Evolutionary conservation across 2,113 vertebrate genomes (phyloP), one percentile per base, ranked within the genome.

Genomic region (Chroicocephalus ridibundus): DNA sequence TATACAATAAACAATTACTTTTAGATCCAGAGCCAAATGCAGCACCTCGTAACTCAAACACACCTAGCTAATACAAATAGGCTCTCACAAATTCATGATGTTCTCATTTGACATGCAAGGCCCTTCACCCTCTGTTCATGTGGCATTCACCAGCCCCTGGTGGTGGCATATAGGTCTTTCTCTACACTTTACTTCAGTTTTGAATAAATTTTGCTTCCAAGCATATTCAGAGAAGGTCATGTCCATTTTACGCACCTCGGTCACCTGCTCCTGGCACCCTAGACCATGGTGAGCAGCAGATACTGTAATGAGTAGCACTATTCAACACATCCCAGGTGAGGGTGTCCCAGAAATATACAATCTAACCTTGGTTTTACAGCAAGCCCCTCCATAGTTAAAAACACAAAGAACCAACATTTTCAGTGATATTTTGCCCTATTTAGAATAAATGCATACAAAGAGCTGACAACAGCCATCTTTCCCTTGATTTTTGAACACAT

Each of bases 1-100:
- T 55, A 79, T 29, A 51, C 60, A 75, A 44, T 64, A 96, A 96
- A 95, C 40, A 84, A 68, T 84, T 89, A 71, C 49, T 82, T 90
- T 97, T 88, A 86, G 81, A 94, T 90, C 74, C 54, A 71, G 51
- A 96, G 93, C 95, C 94, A 97, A 95, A 70, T 42, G 29, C 47
- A 90, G 74, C 78, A 74, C 82, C 91, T 84, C 1, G 0, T 75
- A 91, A 75, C 40, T 89, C 58, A 89, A 84, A 82, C 51, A 55
- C 78, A 80, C 38, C 24, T 81, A 91, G 75, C 25, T 70, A 69
- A 77, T 22, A 60, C 17, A 74, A 83, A 82, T 10, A 79, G 10
- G 6, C 34, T 69, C 46, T 78, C 54, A 24, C 25, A 69, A 91
- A 84, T 26, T 69, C 61, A 17, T 51, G 36, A 29, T 3, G 19